Base-by-base conservation (phyloP, 2,797 vertebrate genomes). In the Babyrousa celebensis region DNA sequence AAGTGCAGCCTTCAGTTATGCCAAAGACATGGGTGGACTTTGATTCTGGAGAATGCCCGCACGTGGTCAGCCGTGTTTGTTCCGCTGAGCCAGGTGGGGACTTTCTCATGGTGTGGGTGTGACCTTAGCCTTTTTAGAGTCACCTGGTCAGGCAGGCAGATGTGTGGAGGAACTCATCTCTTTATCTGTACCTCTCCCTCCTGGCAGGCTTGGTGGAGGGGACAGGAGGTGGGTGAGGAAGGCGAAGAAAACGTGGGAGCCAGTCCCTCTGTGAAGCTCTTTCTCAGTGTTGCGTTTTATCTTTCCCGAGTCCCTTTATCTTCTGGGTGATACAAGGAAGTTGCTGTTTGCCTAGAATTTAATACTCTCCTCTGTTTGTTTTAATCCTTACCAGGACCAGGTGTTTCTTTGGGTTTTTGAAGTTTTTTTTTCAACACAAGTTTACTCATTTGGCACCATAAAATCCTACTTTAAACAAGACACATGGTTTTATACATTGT, bases 391-490 rank as follows among this genome's bases (percentile, higher is more conserved):
- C 63, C 48, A 78, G 58, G 36, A 71, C 58, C 89, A 91, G 91
- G 74, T 91, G 78, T 87, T 85, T 91, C 85, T 92, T 86, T 68
- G 7, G 52, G 36, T 25, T 94, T 97, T 90, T 94, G 58, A 96
- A 96, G 72, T 94, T 96, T 91, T 56, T 91, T 56, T 23, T 15
- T 92, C 54, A 29, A 23, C 54, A 91, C 12, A 77, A 40, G 20
- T 96, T 92, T 89, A 88, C 75, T 92, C 89, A 83, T 70, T 91
- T 89, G 54, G 89, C 58, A 62, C 36, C 86, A 85, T 93, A 94
- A 97, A 97, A 80, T 48, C 27, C 23, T 75, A 56, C 60, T 72
- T 94, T 91, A 95, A 94, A 91, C 62, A 96, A 96, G 82, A 70
- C 65, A 74, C 32, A 67, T 0, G 21, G 52, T 90, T 96, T 96